Evolutionary conservation across 2,888 invertebrate genomes (phyloP).

Genomic region (Aradus depressus): DNA sequence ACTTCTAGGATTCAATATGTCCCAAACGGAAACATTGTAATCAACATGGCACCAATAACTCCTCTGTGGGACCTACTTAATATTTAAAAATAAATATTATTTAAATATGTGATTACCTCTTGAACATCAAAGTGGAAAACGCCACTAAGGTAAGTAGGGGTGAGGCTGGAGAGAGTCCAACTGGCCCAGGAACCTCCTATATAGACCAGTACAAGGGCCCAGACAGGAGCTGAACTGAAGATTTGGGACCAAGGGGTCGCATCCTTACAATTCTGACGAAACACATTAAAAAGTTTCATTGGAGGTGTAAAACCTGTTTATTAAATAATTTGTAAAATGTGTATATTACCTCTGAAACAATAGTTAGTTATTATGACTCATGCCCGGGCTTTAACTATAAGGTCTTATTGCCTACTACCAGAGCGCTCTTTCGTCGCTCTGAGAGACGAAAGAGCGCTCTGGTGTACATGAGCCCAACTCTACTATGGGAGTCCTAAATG

Average conservation of each 20-base stretch:
- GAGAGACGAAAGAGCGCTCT: too few relatives aligned
- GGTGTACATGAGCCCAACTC: too few relatives aligned
- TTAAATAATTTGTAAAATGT: neutral
- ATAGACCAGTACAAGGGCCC: slow-evolving; percentile 59
- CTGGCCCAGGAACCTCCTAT: slow-evolving; percentile 68
- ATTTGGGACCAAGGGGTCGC: slow-evolving; percentile 59
- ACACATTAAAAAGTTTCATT: neutral
- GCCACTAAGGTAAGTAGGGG: slow-evolving; percentile 65
- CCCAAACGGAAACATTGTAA: too few relatives aligned
- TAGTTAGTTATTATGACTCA: too few relatives aligned
- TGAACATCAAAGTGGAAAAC: slow-evolving; percentile 60
- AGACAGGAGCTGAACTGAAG: slow-evolving; percentile 52
- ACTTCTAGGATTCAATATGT: too few relatives aligned
- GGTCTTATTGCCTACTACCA: too few relatives aligned
- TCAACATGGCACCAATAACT: too few relatives aligned
- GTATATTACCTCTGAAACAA: too few relatives aligned
- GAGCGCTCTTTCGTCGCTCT: too few relatives aligned
- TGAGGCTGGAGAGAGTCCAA: slow-evolving; percentile 70
- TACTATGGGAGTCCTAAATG: too few relatives aligned
- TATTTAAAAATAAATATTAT: neutral
- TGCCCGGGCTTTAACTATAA: too few relatives aligned
- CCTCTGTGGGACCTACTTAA: too few relatives aligned
- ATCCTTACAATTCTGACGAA: neutral
- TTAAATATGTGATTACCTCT: slow-evolving; percentile 41
- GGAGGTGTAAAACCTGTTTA: neutral